These are phyloP conservation scores for Dicycla oo DNA, from an alignment of 2,888 invertebrate genomes.

Conservation along the genomic window DNA sequence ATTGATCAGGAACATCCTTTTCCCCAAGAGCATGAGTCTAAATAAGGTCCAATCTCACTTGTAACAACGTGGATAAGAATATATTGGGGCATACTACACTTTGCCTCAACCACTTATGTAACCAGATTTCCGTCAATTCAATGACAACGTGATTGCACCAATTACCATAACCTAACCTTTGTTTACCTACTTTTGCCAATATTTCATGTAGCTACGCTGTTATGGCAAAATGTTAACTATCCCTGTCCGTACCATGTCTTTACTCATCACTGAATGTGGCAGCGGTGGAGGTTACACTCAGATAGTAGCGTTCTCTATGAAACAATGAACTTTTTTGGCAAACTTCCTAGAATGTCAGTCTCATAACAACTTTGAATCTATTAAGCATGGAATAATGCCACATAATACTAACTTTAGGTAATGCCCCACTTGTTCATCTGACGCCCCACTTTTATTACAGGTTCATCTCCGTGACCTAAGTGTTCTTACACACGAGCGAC, in stretches of 20 bases:
- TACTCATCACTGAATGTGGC: constrained; percentile 1
- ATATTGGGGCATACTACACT: neutral
- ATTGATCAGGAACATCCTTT: neutral
- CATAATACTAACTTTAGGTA: too few species aligned
- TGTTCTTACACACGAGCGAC: too few species aligned
- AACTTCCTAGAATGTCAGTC: constrained; percentile 3
- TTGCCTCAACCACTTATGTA: neutral
- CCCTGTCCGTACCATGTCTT: neutral
- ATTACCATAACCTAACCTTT: too few species aligned
- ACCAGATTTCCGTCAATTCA: neutral
- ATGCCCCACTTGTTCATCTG: too few species aligned
- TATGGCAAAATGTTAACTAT: neutral
- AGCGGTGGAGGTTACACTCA: neutral
- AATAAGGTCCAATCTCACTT: neutral
- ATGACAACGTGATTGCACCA: neutral
- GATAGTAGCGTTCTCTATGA: constrained; percentile 3
- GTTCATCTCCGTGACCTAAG: too few species aligned
- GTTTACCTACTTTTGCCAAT: neutral
- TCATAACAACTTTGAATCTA: too few species aligned
- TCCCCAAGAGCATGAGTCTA: neutral
- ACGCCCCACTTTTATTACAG: too few species aligned
- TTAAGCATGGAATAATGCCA: too few species aligned
- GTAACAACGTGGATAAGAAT: neutral
- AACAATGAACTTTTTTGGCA: constrained; percentile 48
- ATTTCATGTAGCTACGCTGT: neutral